These are phyloP conservation scores for Candoia aspera DNA, from an alignment of 2,113 vertebrate genomes.

Conservation along the genomic window DNA sequence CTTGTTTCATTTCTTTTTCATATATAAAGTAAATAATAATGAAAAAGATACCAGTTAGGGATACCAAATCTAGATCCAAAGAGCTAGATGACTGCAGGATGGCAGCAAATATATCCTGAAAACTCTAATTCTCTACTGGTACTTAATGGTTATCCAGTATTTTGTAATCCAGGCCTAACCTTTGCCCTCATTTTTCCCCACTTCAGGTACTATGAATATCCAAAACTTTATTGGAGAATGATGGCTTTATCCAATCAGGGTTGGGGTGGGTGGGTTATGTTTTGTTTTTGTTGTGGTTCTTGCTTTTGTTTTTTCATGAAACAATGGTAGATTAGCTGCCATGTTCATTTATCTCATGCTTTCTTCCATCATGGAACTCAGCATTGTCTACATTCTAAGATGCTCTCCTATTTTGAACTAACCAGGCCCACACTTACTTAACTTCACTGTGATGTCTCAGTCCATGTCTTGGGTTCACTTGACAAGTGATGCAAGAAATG, in stretches of 20 bases:
- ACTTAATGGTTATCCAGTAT: not conserved
- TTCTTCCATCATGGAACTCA: not conserved
- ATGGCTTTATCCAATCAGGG: not conserved
- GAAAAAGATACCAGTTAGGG: not conserved
- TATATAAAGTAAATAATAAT: not conserved
- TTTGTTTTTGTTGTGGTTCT: not conserved
- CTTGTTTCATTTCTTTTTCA: not conserved
- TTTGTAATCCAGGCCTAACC: not conserved
- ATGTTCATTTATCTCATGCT: not conserved
- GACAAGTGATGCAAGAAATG: no score
- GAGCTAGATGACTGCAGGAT: not conserved
- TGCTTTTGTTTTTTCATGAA: not conserved
- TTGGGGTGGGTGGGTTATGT: not conserved
- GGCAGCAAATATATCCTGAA: not conserved
- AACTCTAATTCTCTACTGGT: not conserved
- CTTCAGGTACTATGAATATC: not conserved
- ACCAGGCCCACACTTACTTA: no score
- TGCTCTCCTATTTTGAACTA: no score
- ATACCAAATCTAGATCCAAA: not conserved
- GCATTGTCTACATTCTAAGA: not conserved
- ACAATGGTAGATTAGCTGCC: not conserved
- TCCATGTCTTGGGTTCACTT: no score
- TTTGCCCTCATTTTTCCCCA: not conserved
- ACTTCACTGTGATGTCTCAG: no score
- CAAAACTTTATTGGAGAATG: not conserved